Evolutionary conservation across 2,888 invertebrate species (phyloP).

Genomic region (Phaedon cochleariae): DNA sequence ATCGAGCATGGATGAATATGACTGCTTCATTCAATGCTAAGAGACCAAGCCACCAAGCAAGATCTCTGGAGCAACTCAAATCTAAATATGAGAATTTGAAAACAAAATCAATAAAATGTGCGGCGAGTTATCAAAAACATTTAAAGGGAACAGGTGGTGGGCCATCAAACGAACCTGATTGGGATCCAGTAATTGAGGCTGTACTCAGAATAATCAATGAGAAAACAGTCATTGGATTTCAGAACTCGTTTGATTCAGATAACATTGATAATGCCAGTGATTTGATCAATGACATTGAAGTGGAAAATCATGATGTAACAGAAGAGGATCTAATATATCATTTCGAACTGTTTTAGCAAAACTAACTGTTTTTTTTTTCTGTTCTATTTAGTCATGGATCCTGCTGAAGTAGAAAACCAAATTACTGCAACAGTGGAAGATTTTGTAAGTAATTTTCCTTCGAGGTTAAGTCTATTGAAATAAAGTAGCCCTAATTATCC

Average conservation of each 20-base stretch:
- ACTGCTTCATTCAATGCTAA: neutral
- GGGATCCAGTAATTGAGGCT: neutral
- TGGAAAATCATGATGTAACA: neutral
- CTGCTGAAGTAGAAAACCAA: neutral
- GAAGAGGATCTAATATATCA: neutral
- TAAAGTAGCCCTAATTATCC: no score
- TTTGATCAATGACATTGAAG: neutral
- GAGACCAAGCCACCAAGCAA: neutral
- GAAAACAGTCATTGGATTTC: neutral
- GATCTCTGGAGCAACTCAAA: neutral
- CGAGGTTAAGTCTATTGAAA: no score
- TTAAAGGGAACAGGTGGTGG: conserved; percentile 1
- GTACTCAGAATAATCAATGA: neutral
- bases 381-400: neutral
- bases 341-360: neutral
- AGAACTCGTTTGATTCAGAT: neutral
- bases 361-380: neutral
- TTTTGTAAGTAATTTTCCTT: conserved; percentile 4
- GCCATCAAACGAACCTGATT: neutral
- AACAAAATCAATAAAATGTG: neutral
- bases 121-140: neutral
- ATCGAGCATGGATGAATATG: neutral
- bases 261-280: neutral
- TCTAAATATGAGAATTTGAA: neutral
- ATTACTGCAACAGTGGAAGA: neutral